Base-by-base conservation (phyloP, 2,888 invertebrate genomes). In the Athrips mouffetella region DNA sequence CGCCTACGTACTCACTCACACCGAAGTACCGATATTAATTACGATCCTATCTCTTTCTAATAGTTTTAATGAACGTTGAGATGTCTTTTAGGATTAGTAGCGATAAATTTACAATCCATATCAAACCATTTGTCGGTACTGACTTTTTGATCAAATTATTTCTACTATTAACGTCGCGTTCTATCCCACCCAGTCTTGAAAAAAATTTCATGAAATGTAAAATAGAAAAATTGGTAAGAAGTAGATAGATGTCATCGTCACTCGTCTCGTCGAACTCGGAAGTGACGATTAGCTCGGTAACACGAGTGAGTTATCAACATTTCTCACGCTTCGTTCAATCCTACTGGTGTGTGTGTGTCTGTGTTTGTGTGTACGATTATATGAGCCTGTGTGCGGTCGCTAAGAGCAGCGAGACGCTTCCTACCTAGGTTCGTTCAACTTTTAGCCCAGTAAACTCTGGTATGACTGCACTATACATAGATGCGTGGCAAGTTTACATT, bases 381-480 rank as follows among this genome's bases (percentile, higher is more conserved):
- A 59, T 60, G 66, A 57, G 66, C 60, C 10, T 70, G 83, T 85
- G 81, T 82, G 83, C 55, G 84, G 61, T 74, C 65, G 78, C 73
- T 76, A 71, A 83, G 85, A 85, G 79, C 77, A 83, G 69, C 69
- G 73, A 80, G 81, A 78, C 76, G 73, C 76, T 79, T 76, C 80
- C 78, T 76, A 76, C 80, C 78, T 76, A 76, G 79, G 87, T 84
- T 83, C 86, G 70, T 88, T 89, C 87, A 88, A 85, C 89, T 89
- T 88, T 85, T 89, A 88, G 86, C 89, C 89, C 79, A 89, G 87
- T 89, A 87, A 89, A 89, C 88, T 88, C 81, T 71, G 75, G 73
- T 68, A 69, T 67, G 71, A 40, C 45, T 40, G 40, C 41, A 30
- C 45, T 48, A 48, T 46, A 47, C 47, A 47, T 50, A 47, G 45